Conservation (phyloP, 2,888 invertebrate genomes). For the Disparrhopalites patrizii region DNA sequence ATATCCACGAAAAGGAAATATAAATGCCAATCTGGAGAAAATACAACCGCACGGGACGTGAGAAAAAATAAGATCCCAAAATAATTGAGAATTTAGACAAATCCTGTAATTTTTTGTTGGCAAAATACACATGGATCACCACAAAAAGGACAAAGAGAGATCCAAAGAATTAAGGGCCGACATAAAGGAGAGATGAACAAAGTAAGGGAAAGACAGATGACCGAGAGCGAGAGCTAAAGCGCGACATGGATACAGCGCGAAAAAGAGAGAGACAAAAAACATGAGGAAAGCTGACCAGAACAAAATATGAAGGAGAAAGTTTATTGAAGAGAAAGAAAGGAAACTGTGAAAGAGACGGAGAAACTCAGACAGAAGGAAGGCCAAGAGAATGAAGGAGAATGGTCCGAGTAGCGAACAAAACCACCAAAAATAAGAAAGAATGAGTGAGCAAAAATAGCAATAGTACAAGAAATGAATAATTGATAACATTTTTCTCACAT, state of each 20-base stretch:
- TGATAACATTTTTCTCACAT: slow-evolving; percentile 52
- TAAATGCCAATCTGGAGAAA: too few relatives aligned
- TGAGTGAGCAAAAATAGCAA: slow-evolving; percentile 8
- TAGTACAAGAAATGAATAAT: slow-evolving; percentile 18
- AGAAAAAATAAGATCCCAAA: too few relatives aligned
- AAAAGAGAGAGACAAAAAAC: background rate
- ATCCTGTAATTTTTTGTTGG: background rate
- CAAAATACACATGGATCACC: background rate
- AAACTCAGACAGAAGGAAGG: background rate
- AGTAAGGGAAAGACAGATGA: too few relatives aligned
- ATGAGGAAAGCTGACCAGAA: too few relatives aligned
- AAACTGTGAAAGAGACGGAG: background rate
- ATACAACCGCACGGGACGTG: too few relatives aligned
- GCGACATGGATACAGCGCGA: background rate
- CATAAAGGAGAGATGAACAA: too few relatives aligned
- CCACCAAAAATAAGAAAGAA: background rate
- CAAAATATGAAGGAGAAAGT: too few relatives aligned
- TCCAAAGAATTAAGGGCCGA: background rate
- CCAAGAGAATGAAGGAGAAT: background rate
- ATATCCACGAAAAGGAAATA: too few relatives aligned
- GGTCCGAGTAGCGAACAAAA: too few relatives aligned
- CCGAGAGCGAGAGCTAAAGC: background rate
- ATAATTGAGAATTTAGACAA: too few relatives aligned
- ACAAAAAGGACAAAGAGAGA: background rate
- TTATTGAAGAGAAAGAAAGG: background rate